These are phyloP conservation scores for Molossus molossus DNA, from an alignment of 2,797 vertebrate species.

Conservation along the genomic window DNA sequence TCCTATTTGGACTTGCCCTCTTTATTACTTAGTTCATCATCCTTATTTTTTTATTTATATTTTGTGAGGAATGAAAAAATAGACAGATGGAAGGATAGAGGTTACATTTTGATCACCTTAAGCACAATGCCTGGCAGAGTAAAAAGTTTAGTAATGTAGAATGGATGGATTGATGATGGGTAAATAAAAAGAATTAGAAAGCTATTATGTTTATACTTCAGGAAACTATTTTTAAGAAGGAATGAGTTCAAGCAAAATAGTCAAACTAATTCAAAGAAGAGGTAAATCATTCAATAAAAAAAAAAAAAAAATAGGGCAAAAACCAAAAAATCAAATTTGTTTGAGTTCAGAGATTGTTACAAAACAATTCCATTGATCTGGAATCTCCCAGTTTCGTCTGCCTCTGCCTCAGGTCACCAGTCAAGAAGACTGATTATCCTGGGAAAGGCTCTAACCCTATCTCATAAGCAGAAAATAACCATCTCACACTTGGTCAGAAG, in stretches of 20 bases:
- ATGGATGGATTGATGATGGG: background rate
- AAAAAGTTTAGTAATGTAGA: background rate
- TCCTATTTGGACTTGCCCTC: background rate
- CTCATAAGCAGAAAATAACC: conserved; percentile 62
- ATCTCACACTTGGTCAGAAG: conserved; percentile 67
- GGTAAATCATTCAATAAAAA: conserved; percentile 65
- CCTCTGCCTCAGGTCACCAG: conserved; percentile 60
- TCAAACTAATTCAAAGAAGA: conserved; percentile 56
- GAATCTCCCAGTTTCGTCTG: conserved; percentile 58
- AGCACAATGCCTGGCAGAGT: background rate
- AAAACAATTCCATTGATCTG: conserved; percentile 62
- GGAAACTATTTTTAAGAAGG: conserved; percentile 67
- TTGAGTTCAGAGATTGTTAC: conserved; percentile 57
- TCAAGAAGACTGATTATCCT: conserved; percentile 77
- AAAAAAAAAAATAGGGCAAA: background rate
- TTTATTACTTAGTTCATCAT: conserved; percentile 1
- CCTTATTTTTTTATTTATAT: conserved; percentile 17
- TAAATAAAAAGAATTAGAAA: conserved; percentile 35
- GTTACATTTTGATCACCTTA: background rate
- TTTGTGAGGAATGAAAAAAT: background rate
- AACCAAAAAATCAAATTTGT: conserved; percentile 52
- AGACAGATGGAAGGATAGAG: background rate
- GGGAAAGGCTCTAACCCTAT: conserved; percentile 45
- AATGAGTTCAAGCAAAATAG: conserved; percentile 60
- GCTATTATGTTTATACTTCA: conserved; percentile 39